Evolutionary conservation across 2,113 vertebrate genomes (phyloP).

Genomic region (Macaca nemestrina): DNA sequence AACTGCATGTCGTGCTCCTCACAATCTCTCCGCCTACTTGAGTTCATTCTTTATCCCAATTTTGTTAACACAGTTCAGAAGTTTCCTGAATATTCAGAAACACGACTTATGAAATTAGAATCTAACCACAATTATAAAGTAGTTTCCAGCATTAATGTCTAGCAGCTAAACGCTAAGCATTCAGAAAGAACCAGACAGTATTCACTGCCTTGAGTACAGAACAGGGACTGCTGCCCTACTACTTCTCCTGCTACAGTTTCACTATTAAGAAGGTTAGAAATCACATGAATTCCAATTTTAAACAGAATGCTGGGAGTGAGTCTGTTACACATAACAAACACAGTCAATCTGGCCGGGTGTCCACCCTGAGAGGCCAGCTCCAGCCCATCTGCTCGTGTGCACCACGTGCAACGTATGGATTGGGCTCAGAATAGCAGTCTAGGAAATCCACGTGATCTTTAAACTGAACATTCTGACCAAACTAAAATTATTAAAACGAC

Average conservation of each 20-base stretch:
- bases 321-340: background rate
- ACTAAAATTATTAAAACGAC: background rate
- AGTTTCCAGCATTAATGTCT: background rate
- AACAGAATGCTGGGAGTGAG: background rate
- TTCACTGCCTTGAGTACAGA: background rate
- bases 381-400: background rate
- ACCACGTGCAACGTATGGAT: background rate
- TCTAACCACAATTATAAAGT: background rate
- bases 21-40: background rate
- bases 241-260: background rate
- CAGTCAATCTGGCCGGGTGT: background rate
- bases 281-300: slow-evolving; percentile 14
- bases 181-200: background rate
- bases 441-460: background rate
- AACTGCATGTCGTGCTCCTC: background rate
- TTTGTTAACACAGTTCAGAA: slow-evolving; percentile 8
- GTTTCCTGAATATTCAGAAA: background rate
- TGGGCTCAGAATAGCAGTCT: background rate
- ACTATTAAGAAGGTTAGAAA: background rate
- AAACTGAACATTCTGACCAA: background rate
- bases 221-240: background rate
- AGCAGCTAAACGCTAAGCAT: background rate
- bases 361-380: background rate
- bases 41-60: background rate
- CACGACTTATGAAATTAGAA: background rate